phyloP scores from a whole-genome alignment of 1,140 invertebrate genomes.

The Planococcus citri region DNA sequence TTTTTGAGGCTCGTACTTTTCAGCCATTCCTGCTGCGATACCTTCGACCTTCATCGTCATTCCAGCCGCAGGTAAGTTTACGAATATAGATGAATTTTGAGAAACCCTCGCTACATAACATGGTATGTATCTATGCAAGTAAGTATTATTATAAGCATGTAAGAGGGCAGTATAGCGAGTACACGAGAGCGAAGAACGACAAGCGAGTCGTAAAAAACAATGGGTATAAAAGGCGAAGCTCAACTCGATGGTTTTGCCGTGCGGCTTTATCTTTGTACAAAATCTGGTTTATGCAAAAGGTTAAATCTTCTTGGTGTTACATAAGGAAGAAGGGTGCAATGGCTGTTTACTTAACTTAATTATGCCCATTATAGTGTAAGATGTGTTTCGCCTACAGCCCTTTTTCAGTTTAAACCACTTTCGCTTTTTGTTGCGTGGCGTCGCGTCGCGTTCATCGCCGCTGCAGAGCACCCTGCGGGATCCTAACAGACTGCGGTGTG shows the following conservation, averaged over 20 bases:
- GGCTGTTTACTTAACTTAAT: neutral
- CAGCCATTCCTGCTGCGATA: no score
- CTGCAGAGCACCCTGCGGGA: neutral
- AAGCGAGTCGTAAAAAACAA: neutral
- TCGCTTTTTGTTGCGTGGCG: neutral
- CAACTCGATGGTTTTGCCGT: neutral
- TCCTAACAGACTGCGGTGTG: neutral
- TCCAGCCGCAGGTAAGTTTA: no score
- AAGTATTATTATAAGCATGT: no score
- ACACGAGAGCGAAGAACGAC: neutral
- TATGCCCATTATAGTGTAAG: slow-evolving; percentile 3
- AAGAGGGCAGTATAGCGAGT: no score
- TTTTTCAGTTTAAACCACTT: slow-evolving; percentile 7
- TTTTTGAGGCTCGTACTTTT: no score
- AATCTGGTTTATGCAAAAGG: slow-evolving; percentile 6
- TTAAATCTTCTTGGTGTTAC: neutral
- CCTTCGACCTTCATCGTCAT: no score
- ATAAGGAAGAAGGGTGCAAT: neutral
- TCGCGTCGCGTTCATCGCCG: neutral
- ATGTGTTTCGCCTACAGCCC: neutral
- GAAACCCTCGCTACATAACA: no score
- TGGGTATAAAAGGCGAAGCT: neutral
- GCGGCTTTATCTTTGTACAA: neutral
- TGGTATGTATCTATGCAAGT: no score
- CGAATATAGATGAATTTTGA: no score